Evolutionary conservation across 2,888 invertebrate species (phyloP), one percentile per base, ranked within the genome.

Genomic region (Nomada fucata): DNA sequence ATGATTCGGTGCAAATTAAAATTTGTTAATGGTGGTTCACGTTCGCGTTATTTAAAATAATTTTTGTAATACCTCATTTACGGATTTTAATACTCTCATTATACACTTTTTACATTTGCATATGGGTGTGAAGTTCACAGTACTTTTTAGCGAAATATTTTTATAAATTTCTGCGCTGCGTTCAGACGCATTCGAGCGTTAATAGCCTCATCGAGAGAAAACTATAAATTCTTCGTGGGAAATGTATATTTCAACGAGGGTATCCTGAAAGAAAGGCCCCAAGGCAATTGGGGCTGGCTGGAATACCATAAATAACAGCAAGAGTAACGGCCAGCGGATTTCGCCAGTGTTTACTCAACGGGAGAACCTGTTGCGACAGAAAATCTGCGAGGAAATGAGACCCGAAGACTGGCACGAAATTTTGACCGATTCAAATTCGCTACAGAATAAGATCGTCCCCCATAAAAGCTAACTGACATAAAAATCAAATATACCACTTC

Each of bases 231-330:
- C n/a, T 52, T 9, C 13, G 13, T 11, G 11, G 2, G 9, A 36
- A 70, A 11, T n/a, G 29, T 50, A 50, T 23, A 36, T 36, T 15
- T 50, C 36, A 60, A 29, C 7, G 29, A n/a, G 20, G 42, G 18
- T 70, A 60, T 70, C 60, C 50, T 52, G 50, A 60, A 23, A 70
- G 60, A 20, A 29, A 36, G 60, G 29, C 50, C 60, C 36, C 36
- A 29, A 29, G 47, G 47, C 47, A 50, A 70, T n/a, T 18, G 70
- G 10, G 47, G 26, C n/a, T 36, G 36, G 47, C 4, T 20, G n/a
- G 59, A 29, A 47, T 60, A 52, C 60, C 50, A 60, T 70, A 70
- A 70, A 70, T 70, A 50, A 70, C 60, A 52, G 60, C 29, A 36
- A 50, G 20, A 59, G 47, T 47, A 60, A 23, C 20, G 47, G 50